Base-by-base conservation (phyloP, 2,113 vertebrate species). In the Cebidichthys violaceus region DNA sequence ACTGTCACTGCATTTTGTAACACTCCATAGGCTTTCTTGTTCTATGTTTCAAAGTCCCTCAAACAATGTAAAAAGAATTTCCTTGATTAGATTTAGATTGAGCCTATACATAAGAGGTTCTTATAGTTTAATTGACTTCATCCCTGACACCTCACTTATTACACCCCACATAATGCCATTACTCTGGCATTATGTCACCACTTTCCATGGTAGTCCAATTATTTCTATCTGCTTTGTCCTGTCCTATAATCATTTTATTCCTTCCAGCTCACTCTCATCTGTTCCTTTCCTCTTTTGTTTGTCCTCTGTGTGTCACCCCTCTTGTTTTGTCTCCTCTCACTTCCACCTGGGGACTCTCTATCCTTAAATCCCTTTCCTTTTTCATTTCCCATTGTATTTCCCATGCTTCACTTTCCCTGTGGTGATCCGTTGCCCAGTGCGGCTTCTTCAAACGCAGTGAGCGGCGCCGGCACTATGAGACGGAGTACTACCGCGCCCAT, bases 401-500 rank as follows among this genome's bases (percentile, higher is more conserved):
- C 3, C 15, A 15, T 50, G 13, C 69, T 35, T 69, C 39, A 27
- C 35, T 45, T 33, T 11, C 64, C 57, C 78, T 41, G 20, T 65
- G 66, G 61, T 72, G 31, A 66, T 89, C 61, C 77, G 62, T 75
- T 45, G 76, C 65, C 81, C 95, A 98, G 97, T 98, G 96, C 88
- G 97, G 97, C 83, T 98, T 98, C 95, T 98, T 98, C 95, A 95
- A 93, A 85, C 95, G 95, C 92, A 95, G 94, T 24, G 94, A 95
- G 90, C 93, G 70, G 71, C 92, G 92, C 62, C 93, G 83, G 41
- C 94, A 96, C 77, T 96, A 96, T 80, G 93, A 97, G 66, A 94
- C 96, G 74, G 96, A 96, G 89, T 98, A 95, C 94, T 95, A 98
- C 92, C 95, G 90, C 18, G 97, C 97, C 79, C 96, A 92, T 66